A percentile compares a stretch with the other conserved stretches of the same genome.
phyloP scores from a whole-genome alignment of 2,797 vertebrate species.

The Martes flavigula region DNA sequence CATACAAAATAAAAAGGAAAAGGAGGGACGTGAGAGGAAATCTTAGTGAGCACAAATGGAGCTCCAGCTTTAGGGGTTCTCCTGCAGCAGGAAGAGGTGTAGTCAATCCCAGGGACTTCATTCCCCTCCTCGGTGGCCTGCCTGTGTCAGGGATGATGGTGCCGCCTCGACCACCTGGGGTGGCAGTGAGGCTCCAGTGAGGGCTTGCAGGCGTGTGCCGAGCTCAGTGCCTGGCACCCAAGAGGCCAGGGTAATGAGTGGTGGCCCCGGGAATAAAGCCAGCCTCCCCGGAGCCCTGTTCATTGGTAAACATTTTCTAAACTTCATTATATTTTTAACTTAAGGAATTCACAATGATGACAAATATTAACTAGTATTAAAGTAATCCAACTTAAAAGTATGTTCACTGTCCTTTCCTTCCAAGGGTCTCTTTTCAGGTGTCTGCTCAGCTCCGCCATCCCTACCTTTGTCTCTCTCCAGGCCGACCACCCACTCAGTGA shows the following conservation, averaged over 20 bases:
- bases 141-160: fast-evolving
- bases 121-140: too few species aligned
- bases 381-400: not conserved
- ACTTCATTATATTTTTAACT: not conserved
- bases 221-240: fast-evolving
- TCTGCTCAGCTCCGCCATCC: too few species aligned
- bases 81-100: fast-evolving
- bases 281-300: not conserved
- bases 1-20: too few species aligned
- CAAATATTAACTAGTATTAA: not conserved
- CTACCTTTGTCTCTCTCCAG: not conserved
- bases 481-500: fast-evolving
- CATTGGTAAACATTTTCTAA: not conserved
- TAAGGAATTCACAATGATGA: not conserved
- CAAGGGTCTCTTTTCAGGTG: not conserved
- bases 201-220: fast-evolving
- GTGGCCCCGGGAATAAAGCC: not conserved
- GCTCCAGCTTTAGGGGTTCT: not conserved
- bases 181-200: not conserved
- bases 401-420: not conserved
- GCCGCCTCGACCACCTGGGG: fast-evolving
- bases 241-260: not conserved
- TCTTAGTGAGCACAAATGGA: fast-evolving
- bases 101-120: not conserved
- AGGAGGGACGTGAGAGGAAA: not conserved